phyloP scores from a whole-genome alignment of 2,888 invertebrate species.

The Oxycera nigricornis region DNA sequence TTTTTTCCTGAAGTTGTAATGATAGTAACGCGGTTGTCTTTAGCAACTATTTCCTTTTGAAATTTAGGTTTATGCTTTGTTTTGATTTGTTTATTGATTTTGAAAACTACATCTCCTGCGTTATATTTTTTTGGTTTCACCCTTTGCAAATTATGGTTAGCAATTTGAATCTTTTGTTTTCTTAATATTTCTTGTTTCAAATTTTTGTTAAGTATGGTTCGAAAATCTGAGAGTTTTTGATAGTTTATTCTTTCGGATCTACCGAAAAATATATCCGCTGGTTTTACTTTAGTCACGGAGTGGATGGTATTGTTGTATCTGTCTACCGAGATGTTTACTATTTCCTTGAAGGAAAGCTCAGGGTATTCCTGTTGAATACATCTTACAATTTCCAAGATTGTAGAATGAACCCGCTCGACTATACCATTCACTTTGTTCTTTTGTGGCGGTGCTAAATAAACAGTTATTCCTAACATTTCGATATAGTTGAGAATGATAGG shows the following conservation, averaged over 20 bases:
- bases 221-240: conserved; percentile 25
- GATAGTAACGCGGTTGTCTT: not conserved
- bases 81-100: not conserved
- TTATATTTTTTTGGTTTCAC: not conserved
- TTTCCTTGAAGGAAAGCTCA: conserved; percentile 15
- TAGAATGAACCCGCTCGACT: conserved; percentile 30
- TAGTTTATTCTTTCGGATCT: conserved; percentile 34
- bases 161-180: not conserved
- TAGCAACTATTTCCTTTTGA: not conserved
- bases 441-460: too few relatives aligned
- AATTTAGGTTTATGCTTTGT: not conserved
- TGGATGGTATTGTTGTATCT: conserved; percentile 48
- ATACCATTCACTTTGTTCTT: conserved; percentile 14
- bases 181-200: not conserved
- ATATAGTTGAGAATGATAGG: conserved; percentile 10
- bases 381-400: conserved; percentile 21
- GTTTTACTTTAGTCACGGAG: conserved; percentile 45
- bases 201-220: conserved; percentile 1
- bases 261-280: conserved; percentile 46
- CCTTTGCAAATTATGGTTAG: not conserved
- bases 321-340: not conserved
- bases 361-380: conserved; percentile 16
- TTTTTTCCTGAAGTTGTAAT: not conserved
- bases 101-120: not conserved
- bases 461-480: conserved; percentile 16